Evolutionary conservation across 1,140 invertebrate genomes (phyloP), one percentile per base, ranked within the genome.

Genomic region (Trachelipus rathkii): DNA sequence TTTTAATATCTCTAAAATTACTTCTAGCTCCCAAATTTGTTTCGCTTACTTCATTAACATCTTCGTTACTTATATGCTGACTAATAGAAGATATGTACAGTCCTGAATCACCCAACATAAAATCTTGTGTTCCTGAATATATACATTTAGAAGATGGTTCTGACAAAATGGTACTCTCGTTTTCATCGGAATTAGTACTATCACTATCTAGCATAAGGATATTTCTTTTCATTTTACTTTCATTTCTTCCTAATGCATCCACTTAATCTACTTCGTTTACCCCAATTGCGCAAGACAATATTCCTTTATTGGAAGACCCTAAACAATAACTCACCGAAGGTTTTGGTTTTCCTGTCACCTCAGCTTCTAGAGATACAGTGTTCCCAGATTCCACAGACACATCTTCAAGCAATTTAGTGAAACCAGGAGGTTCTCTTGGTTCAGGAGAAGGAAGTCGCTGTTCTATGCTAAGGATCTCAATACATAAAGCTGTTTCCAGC

Each of bases 401-500:
- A 82, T 91, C 89, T 4, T 86, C 82, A 77, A 92, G 90, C 4
- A 86, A 84, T 83, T 92, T 89, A 73, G 88, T 89, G 82, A 93
- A 93, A 21, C 84, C 84, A 5, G 92, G 92, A 23, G 88, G 85
- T 43, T 87, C 81, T 1, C 87, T 83, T 76, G 89, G 89, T 44
- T 89, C 87, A 60, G 81, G 80, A 24, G 79, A 77, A n/a, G 82
- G 81, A 23, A 76, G 77, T 6, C 76, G 77, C 21, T 77, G 78
- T 45, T 78, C 70, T 10, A 82, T 73, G 66, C 91, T 92, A 4
- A 94, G 82, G 79, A 92, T 90, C 0, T 91, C 91, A 77, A 93
- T 92, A 81, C 92, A 92, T 82, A 93, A 92, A 0, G 91, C 91
- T 81, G 93, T 91, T n/a, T n/a, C 92, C 92, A 23, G 87, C 85